Percentiles rank a stretch among this genome's conserved stretches.
These are phyloP conservation scores for Meloidogyne floridensis DNA, from an alignment of 1,140 invertebrate species.

Conservation along the genomic window DNA sequence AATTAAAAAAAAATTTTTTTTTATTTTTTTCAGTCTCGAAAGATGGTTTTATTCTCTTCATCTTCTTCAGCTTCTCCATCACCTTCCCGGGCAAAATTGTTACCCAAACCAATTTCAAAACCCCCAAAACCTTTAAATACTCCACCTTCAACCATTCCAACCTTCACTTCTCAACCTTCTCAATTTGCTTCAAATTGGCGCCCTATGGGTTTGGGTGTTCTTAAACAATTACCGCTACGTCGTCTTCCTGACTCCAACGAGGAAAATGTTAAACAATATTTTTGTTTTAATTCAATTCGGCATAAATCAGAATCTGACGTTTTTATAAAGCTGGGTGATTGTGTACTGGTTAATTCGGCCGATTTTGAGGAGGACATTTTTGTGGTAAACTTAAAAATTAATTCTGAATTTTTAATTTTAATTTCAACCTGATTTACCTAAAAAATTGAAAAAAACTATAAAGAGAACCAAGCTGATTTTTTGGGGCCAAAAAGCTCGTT, in stretches of 20 bases:
- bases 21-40: background rate
- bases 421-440: too few relatives aligned
- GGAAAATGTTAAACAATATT: background rate
- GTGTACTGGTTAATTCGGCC: conserved; percentile 21
- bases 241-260: conserved; percentile 14
- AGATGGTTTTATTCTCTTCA: background rate
- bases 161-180: background rate
- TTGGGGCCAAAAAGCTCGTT: too few relatives aligned
- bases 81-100: background rate
- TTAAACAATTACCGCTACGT: background rate
- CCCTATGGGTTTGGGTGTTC: background rate
- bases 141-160: background rate
- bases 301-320: conserved; percentile 9
- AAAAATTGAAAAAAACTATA: too few relatives aligned
- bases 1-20: background rate
- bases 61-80: background rate
- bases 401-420: background rate
- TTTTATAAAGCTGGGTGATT: conserved; percentile 6
- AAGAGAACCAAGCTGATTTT: background rate
- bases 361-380: conserved; percentile 26
- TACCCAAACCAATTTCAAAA: background rate
- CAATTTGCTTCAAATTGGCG: conserved; percentile 27
- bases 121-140: background rate
- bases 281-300: conserved; percentile 21
- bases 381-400: conserved; percentile 15